Evolutionary conservation across 2,113 vertebrate species (phyloP), one percentile per base, ranked within the genome.

Genomic region (Catagonus wagneri): DNA sequence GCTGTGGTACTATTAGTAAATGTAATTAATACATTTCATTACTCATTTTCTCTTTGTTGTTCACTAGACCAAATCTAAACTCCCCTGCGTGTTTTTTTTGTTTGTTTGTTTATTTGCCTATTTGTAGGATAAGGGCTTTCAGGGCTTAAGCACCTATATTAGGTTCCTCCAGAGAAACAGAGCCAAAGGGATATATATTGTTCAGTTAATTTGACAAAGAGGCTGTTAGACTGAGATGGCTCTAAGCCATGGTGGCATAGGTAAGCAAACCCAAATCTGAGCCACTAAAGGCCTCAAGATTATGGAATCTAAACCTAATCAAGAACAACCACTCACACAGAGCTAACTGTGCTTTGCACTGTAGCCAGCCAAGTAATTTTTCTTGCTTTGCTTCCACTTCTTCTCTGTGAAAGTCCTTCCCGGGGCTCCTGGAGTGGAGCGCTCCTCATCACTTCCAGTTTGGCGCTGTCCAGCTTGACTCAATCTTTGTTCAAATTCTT

Each of bases 41-140:
- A n/a, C 81, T 90, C 44, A 61, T 80, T 88, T 74, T 69, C 20
- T 95, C 52, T 78, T 89, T 50, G 8, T 85, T 76, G 10, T 85
- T 91, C 50, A 54, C 36, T 7, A 75, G 50, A 27, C 34, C 36
- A 92, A 32, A 61, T 95, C 63, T 54, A 78, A 69, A 72, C 6
- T 83, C 60, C 13, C 89, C 6, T 69, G 29, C 11, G 6, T 94
- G 32, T 54, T 63, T 89, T 85, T 94, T 89, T n/a, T n/a, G n/a
- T n/a, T n/a, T n/a, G n/a, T n/a, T n/a, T n/a, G 54, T 61, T 83
- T 75, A 22, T 79, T 63, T 80, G 23, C 86, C 7, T 83, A 20
- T 71, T 60, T 72, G 22, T 66, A 25, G 27, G 7, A 14, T 44
- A 34, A 87, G 29, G 29, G 1, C 23, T 83, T 83, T 27, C 32